A percentile compares a stretch with the other conserved stretches of the same genome.
These are phyloP conservation scores for Corydoras maculifer DNA, from an alignment of 2,113 vertebrate genomes.

Conservation along the genomic window DNA sequence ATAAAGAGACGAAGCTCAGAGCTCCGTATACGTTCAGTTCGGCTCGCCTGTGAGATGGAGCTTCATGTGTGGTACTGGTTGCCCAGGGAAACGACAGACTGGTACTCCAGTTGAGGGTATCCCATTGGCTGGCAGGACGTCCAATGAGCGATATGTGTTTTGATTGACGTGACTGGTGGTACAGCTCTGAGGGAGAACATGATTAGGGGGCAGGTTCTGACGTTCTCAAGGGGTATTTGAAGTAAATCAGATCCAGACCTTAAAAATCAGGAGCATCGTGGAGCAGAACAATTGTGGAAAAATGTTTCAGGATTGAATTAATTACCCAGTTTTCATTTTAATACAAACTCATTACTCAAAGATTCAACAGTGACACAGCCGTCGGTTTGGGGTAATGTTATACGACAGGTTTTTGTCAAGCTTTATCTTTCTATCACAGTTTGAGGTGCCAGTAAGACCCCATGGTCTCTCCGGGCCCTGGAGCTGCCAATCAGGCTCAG, in stretches of 20 bases:
- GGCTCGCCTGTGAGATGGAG: constrained; percentile 18
- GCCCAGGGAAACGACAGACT: constrained; percentile 44
- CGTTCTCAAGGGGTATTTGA: too few species aligned
- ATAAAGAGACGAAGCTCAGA: neutral
- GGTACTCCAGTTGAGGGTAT: constrained; percentile 46
- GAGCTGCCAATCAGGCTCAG: constrained; percentile 23
- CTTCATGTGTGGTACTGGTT: constrained; percentile 23
- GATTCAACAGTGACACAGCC: too few species aligned
- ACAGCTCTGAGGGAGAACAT: constrained; percentile 56
- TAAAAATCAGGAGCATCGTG: too few species aligned
- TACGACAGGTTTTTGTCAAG: neutral
- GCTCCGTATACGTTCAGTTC: neutral
- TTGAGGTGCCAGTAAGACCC: neutral
- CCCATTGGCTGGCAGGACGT: constrained; percentile 62
- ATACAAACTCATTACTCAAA: too few species aligned
- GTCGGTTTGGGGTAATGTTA: neutral
- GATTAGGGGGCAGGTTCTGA: too few species aligned
- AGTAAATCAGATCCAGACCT: too few species aligned
- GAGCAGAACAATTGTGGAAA: too few species aligned
- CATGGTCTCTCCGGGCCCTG: neutral
- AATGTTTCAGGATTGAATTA: too few species aligned
- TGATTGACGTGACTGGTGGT: constrained; percentile 58
- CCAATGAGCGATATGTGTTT: constrained; percentile 62
- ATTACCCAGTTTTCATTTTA: neutral
- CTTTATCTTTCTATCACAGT: neutral